These are phyloP conservation scores for Lepus timidus DNA, from an alignment of 2,113 vertebrate genomes.

Conservation along the genomic window DNA sequence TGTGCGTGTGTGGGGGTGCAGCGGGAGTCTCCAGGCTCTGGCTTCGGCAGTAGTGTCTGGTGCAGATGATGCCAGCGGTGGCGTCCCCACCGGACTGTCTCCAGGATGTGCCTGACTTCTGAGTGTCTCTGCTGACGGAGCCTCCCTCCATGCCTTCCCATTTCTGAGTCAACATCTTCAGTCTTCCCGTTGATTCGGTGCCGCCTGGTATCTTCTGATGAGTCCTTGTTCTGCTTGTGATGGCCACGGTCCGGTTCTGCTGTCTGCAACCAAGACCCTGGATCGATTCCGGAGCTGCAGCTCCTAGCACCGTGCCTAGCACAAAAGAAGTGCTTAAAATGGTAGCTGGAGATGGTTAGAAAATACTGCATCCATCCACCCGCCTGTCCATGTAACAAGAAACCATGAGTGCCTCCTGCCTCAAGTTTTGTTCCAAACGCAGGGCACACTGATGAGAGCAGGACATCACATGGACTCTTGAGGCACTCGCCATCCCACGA, in stretches of 20 bases:
- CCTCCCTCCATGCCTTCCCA: background rate
- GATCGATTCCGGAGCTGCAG: background rate
- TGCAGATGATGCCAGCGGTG: background rate
- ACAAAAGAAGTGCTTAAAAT: background rate
- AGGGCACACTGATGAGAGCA: background rate
- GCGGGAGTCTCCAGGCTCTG: background rate
- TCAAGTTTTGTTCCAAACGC: background rate
- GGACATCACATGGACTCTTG: background rate
- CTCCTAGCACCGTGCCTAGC: background rate
- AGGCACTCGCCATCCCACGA: background rate
- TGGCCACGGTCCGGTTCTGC: background rate
- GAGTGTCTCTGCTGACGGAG: background rate
- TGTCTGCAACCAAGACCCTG: background rate
- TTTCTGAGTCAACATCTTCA: background rate
- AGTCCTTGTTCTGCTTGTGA: background rate
- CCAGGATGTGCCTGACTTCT: background rate
- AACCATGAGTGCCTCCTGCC: background rate
- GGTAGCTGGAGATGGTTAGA: background rate
- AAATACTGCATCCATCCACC: background rate
- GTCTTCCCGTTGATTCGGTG: background rate
- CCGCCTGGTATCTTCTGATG: background rate
- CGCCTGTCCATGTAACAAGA: background rate
- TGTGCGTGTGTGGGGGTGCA: too few species aligned
- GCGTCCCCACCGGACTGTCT: background rate
- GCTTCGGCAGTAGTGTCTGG: background rate